phyloP scores from a whole-genome alignment of 1,140 invertebrate species.

The Heliconius eleuchia region DNA sequence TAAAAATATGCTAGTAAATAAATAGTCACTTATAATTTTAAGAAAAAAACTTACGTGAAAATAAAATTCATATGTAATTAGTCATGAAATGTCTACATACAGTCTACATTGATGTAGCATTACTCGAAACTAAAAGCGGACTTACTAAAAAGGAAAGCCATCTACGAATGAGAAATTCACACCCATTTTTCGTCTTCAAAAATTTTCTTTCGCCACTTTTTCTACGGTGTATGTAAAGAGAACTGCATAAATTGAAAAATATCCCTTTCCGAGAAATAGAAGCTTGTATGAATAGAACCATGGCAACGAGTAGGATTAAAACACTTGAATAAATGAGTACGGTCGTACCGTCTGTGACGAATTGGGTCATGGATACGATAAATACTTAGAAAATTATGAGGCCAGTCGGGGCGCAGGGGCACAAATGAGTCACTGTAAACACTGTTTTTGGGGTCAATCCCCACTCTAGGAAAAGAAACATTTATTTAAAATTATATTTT shows the following conservation, averaged over 20 bases:
- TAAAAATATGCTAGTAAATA: no score
- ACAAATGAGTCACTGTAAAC: no score
- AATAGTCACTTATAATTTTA: background rate
- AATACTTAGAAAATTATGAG: background rate
- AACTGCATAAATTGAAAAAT: constrained; percentile 9
- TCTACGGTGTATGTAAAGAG: background rate
- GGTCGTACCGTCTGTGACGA: background rate
- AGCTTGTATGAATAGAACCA: background rate
- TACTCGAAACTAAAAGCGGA: background rate
- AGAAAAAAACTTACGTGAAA: background rate
- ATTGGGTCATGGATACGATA: constrained; percentile 5
- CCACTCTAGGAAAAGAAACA: no score
- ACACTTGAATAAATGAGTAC: constrained; percentile 5
- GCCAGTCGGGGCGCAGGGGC: no score
- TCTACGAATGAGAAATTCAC: constrained; percentile 3
- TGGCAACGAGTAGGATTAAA: background rate
- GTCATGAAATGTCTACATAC: background rate
- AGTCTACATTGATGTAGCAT: background rate
- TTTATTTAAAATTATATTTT: no score
- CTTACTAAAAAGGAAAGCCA: constrained; percentile 3
- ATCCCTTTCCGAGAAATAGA: background rate
- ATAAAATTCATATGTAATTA: background rate
- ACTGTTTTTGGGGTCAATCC: no score
- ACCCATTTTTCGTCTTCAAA: constrained; percentile 4
- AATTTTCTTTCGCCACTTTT: background rate